A percentile compares a stretch with the other conserved stretches of the same genome.
These are phyloP conservation scores for Macropis europaea DNA, from an alignment of 2,888 invertebrate genomes.

Conservation along the genomic window DNA sequence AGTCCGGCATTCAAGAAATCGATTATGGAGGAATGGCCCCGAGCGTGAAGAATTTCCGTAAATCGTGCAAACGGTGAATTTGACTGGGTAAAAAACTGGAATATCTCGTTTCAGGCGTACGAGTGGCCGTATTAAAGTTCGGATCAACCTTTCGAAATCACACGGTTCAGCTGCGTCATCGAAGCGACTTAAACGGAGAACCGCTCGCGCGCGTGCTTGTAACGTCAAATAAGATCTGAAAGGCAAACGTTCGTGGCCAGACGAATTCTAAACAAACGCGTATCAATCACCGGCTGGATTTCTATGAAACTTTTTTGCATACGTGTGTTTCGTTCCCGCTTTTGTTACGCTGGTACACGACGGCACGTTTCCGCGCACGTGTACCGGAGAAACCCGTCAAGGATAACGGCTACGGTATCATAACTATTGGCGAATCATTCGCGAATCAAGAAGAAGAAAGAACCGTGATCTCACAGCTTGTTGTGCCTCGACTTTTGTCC, in stretches of 20 bases:
- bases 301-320: slow-evolving; percentile 31
- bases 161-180: slow-evolving; percentile 34
- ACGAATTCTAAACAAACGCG: slow-evolving; percentile 40
- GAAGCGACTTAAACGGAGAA: background rate
- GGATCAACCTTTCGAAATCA: slow-evolving; percentile 14
- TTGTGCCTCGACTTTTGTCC: slow-evolving; percentile 1
- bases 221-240: slow-evolving; percentile 20
- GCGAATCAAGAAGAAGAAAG: slow-evolving; percentile 11
- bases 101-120: background rate
- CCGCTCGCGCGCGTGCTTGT: too few relatives aligned
- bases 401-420: slow-evolving; percentile 42
- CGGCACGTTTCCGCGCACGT: slow-evolving; percentile 32
- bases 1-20: background rate
- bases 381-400: slow-evolving; percentile 49
- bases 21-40: background rate
- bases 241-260: slow-evolving; percentile 7
- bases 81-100: background rate
- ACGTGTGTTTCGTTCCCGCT: slow-evolving; percentile 21
- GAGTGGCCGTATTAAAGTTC: background rate
- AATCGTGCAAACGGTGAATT: background rate
- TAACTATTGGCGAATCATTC: slow-evolving; percentile 12
- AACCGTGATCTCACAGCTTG: background rate
- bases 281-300: slow-evolving; percentile 28
- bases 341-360: slow-evolving; percentile 22
- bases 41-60: background rate